Evolutionary conservation across 2,888 invertebrate genomes (phyloP).

Genomic region (Brassicogethes aeneus): DNA sequence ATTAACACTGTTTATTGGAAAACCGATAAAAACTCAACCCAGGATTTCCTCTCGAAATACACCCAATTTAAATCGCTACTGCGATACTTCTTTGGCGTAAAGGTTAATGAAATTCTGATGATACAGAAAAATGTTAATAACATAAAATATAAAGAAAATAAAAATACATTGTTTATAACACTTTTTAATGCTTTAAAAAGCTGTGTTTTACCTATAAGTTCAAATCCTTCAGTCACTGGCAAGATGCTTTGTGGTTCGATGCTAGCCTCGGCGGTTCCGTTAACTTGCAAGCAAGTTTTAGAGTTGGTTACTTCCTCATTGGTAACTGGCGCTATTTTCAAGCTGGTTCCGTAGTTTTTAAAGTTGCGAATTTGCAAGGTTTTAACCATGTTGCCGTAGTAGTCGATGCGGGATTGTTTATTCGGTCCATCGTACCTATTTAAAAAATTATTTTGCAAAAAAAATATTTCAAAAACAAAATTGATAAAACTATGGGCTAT

Average conservation of each 20-base stretch:
- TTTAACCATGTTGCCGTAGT: slow-evolving; percentile 91
- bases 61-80: no score
- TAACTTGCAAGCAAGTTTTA: slow-evolving; percentile 73
- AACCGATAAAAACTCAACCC: no score
- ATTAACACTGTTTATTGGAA: no score
- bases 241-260: slow-evolving; percentile 69
- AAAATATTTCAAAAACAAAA: neutral
- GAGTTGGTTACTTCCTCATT: slow-evolving; percentile 64
- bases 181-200: no score
- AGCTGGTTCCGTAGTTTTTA: slow-evolving; percentile 58
- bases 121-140: no score
- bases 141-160: no score
- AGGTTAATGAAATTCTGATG: no score
- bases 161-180: no score
- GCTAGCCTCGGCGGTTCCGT: slow-evolving; percentile 55
- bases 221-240: slow-evolving; percentile 72
- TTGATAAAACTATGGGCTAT: neutral
- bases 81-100: no score
- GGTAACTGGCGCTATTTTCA: slow-evolving; percentile 81
- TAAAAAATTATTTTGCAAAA: slow-evolving; percentile 2
- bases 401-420: slow-evolving; percentile 81
- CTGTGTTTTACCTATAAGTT: slow-evolving; percentile 46
- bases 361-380: slow-evolving; percentile 68
- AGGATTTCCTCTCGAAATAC: no score
- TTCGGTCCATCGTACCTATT: slow-evolving; percentile 61